These are phyloP conservation scores for Grammomys surdaster DNA, from an alignment of 2,113 vertebrate genomes.

Conservation along the genomic window DNA sequence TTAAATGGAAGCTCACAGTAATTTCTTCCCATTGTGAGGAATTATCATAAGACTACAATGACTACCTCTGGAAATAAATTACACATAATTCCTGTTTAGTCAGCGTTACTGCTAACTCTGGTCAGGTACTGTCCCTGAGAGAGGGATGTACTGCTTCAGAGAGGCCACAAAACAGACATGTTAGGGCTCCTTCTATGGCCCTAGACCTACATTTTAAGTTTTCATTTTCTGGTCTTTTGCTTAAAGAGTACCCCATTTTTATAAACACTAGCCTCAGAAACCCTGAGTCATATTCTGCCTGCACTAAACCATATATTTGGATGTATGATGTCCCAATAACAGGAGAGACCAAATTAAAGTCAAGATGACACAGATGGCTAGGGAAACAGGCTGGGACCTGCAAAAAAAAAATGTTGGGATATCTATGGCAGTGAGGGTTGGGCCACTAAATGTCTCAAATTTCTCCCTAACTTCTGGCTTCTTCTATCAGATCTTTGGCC, in stretches of 20 bases:
- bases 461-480: background rate
- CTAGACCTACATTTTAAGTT: background rate
- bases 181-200: background rate
- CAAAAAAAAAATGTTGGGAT: background rate
- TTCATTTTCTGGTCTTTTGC: background rate
- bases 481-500: background rate
- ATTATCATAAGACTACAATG: slow-evolving; percentile 61
- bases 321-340: background rate
- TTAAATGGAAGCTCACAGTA: slow-evolving; percentile 37
- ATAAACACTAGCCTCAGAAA: background rate
- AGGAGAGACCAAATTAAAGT: background rate
- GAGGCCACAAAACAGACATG: background rate
- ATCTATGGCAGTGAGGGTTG: background rate
- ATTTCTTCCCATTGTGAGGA: slow-evolving; percentile 61
- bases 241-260: background rate
- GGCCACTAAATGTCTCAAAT: background rate
- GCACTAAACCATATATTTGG: background rate
- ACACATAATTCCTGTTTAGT: slow-evolving; percentile 27
- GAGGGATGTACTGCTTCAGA: background rate
- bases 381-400: background rate
- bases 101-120: background rate
- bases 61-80: slow-evolving; percentile 58
- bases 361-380: slow-evolving; percentile 32
- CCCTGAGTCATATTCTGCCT: background rate
- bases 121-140: background rate